phyloP scores from a whole-genome alignment of 1,140 invertebrate genomes.

The Vanessa tameamea region DNA sequence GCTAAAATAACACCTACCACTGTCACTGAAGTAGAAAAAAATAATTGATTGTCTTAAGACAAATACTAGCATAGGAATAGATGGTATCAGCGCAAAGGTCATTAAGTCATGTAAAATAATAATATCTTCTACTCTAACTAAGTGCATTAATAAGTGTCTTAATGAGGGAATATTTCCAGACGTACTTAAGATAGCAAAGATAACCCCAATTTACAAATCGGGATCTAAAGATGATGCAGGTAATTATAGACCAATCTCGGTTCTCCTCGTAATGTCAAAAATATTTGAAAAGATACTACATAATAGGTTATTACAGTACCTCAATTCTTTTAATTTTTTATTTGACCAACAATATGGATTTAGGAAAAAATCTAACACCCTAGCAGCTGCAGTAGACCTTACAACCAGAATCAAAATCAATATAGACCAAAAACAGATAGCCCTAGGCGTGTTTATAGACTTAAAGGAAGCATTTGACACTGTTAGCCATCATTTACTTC shows the following conservation, averaged over 20 bases:
- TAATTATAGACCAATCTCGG: constrained; percentile 13
- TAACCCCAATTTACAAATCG: too few species aligned
- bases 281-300: constrained; percentile 11
- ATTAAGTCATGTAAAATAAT: constrained; percentile 2
- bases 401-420: constrained; percentile 7
- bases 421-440: constrained; percentile 18
- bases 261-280: constrained; percentile 1
- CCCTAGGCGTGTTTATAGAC: constrained; percentile 11
- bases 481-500: too few species aligned
- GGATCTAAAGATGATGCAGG: neutral
- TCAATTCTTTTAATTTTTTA: constrained; percentile 3
- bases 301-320: constrained; percentile 2
- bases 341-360: constrained; percentile 14
- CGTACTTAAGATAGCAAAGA: too few species aligned
- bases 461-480: too few species aligned
- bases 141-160: too few species aligned
- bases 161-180: too few species aligned
- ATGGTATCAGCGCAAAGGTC: constrained; percentile 4
- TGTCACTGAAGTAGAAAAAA: constrained; percentile 6
- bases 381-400: neutral
- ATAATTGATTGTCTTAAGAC: constrained; percentile 10
- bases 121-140: too few species aligned
- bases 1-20: neutral
- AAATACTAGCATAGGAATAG: constrained; percentile 5
- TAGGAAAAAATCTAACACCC: constrained; percentile 1